Evolutionary conservation across 37 sponge, comb jelly and placozoan species (phyloP), one percentile per base, ranked within the genome.

Genomic region (Eunapius fragilis): DNA sequence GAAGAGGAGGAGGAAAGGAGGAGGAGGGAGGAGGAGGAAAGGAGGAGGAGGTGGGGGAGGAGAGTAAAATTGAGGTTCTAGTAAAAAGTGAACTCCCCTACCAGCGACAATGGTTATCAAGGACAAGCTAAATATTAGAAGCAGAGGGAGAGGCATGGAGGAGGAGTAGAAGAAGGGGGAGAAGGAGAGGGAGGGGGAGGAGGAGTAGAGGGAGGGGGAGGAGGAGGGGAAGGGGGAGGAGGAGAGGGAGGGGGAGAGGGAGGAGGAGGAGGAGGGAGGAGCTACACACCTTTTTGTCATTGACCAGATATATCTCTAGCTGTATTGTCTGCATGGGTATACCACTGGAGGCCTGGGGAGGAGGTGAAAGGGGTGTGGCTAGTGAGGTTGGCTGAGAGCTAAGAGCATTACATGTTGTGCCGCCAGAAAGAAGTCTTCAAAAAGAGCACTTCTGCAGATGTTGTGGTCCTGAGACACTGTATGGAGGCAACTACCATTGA

Each of bases 381-480:
- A 6, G 6, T 41, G 41, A 6, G 6, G 41, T n/a, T n/a, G n/a
- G n/a, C n/a, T n/a, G n/a, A n/a, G n/a, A n/a, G n/a, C n/a, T n/a
- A n/a, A n/a, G 9, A 4, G 9, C 47, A 45, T 5, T 67, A 79
- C 82, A 22, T 67, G 69, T 81, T 93, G 93, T 35, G 84, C 83
- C 2, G 93, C 83, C 70, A 89, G 68, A 30, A 89, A 58, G 83
- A 82, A 93, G 79, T 93, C 90, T 74, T 83, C 76, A 49, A 93
- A 45, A 67, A 89, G 23, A 26, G 86, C 80, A 32, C 87, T 89
- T 33, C 3, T 2, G 32, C 68, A 33, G 10, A 93, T 86, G 32
- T 58, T 26, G 38, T 78, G 35, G 50, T 90, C 86, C 72, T 85
- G 90, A 75, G 33, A 75, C 24, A 85, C 76, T 84, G 85, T 14